Conservation (phyloP, 2,113 vertebrate genomes). For the Ptyas mucosa region DNA sequence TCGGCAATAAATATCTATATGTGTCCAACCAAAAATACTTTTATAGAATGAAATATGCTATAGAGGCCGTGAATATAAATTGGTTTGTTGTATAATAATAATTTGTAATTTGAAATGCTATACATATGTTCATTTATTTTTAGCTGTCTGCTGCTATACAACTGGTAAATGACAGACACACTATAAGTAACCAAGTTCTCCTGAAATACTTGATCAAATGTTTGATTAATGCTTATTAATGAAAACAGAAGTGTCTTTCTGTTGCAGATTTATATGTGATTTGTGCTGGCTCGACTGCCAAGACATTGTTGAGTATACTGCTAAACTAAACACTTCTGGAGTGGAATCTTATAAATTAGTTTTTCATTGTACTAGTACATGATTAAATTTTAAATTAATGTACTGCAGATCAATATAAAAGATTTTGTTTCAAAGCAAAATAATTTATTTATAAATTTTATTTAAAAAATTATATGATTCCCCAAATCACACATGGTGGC, state of each 20-base stretch:
- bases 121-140: neutral
- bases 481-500: neutral
- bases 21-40: neutral
- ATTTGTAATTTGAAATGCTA: neutral
- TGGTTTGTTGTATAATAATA: neutral
- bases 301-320: neutral
- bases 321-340: neutral
- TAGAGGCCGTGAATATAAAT: neutral
- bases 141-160: neutral
- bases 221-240: neutral
- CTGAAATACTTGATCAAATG: neutral
- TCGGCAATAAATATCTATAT: neutral
- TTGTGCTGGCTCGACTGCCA: neutral
- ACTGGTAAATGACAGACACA: neutral
- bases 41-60: neutral
- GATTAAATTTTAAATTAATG: neutral
- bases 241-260: neutral
- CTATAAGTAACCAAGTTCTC: neutral
- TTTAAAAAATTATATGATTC: neutral
- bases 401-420: neutral
- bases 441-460: neutral
- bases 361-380: neutral
- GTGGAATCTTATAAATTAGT: neutral
- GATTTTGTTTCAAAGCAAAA: neutral
- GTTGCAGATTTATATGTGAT: neutral